Evolutionary conservation across 2,888 invertebrate species (phyloP).

Genomic region (Zygothrica quintamaculata): DNA sequence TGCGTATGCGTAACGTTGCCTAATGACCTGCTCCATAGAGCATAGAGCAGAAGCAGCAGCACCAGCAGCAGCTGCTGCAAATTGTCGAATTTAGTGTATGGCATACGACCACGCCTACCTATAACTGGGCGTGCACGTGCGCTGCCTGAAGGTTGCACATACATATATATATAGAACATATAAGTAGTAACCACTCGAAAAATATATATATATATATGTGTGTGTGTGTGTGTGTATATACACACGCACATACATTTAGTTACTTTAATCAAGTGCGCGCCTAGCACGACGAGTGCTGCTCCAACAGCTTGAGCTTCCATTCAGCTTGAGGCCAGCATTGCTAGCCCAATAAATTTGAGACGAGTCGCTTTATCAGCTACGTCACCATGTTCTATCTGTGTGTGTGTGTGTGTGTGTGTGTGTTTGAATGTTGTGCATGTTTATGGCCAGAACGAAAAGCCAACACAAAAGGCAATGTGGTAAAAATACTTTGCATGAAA

Average conservation of each 20-base stretch:
- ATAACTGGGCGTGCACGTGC: conserved; percentile 32
- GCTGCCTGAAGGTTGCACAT: conserved; percentile 34
- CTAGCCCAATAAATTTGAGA: conserved; percentile 57
- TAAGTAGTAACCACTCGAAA: neutral
- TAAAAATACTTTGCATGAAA: conserved; percentile 57
- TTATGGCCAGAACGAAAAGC: conserved; percentile 69
- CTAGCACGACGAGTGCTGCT: conserved; percentile 59
- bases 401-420: conserved; percentile 11
- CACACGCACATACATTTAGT: conserved; percentile 19
- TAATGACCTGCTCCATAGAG: conserved; percentile 58
- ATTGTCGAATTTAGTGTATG: conserved; percentile 45
- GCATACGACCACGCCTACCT: conserved; percentile 26
- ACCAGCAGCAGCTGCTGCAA: conserved; percentile 52
- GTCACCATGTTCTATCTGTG: conserved; percentile 53
- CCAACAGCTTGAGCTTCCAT: conserved; percentile 22
- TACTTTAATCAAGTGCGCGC: conserved; percentile 74
- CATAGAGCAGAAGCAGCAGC: no score
- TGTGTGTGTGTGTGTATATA: neutral
- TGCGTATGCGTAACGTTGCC: conserved; percentile 70
- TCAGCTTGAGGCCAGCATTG: conserved; percentile 1
- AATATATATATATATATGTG: neutral
- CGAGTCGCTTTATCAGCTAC: conserved; percentile 60
- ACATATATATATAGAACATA: neutral
- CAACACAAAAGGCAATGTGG: conserved; percentile 63
- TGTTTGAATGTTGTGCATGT: conserved; percentile 66